Conservation (phyloP, 2,113 vertebrate species). For the Lamprotornis superbus region DNA sequence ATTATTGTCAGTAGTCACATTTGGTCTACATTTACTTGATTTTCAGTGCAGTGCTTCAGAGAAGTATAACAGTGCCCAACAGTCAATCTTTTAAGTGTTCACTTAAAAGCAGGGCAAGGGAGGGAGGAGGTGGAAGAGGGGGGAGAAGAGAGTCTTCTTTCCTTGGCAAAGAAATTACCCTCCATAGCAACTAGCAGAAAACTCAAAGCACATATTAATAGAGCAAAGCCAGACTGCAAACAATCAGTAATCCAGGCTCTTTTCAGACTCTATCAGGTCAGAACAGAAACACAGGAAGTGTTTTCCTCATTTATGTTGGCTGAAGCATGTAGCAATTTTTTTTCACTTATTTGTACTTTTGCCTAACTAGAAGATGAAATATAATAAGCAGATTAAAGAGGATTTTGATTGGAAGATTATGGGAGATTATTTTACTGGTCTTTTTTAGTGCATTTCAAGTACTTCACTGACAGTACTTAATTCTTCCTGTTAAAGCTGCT, state of each 20-base stretch:
- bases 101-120: background rate
- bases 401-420: background rate
- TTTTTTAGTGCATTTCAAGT: background rate
- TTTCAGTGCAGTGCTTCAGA: background rate
- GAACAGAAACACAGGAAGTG: background rate
- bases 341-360: background rate
- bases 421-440: background rate
- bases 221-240: background rate
- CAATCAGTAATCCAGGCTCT: background rate
- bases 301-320: background rate
- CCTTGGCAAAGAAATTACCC: background rate
- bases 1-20: background rate
- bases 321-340: background rate
- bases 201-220: background rate
- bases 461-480: background rate
- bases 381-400: background rate
- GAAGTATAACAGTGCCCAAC: background rate
- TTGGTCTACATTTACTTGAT: background rate
- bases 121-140: background rate
- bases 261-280: background rate
- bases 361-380: background rate
- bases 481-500: background rate
- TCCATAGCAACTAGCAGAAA: background rate
- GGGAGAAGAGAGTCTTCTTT: background rate
- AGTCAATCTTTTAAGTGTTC: background rate